Conservation (phyloP, 64 coral and sea anemone species). For the Montipora efflorescens region DNA sequence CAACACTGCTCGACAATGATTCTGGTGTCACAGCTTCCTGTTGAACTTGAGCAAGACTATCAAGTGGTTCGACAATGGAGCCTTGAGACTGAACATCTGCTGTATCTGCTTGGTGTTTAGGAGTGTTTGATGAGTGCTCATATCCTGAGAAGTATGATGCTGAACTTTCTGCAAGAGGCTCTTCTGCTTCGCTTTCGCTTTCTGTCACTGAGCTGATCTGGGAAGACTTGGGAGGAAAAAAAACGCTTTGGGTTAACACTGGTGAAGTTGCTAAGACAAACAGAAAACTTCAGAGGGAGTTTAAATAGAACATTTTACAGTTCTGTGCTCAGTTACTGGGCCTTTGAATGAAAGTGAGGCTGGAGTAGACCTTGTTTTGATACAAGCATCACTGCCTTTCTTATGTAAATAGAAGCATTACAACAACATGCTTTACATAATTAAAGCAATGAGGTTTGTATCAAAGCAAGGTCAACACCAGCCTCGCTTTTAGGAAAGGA, state of each 20-base stretch:
- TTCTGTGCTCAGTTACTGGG: too few species aligned
- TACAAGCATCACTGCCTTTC: too few species aligned
- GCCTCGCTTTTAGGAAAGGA: too few species aligned
- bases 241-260: neutral
- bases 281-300: too few species aligned
- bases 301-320: too few species aligned
- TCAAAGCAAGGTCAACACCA: too few species aligned
- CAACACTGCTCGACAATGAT: neutral
- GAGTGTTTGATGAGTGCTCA: conserved; percentile 14
- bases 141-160: conserved; percentile 67
- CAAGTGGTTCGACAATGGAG: neutral
- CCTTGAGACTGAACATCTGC: neutral
- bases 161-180: conserved; percentile 55
- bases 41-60: neutral
- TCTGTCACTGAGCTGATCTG: conserved; percentile 27
- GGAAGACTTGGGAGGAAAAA: neutral
- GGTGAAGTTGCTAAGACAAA: too few species aligned
- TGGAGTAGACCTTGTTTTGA: too few species aligned
- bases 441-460: too few species aligned
- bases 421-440: too few species aligned
- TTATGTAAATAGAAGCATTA: too few species aligned
- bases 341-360: too few species aligned
- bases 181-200: conserved; percentile 49
- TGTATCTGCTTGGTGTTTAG: conserved; percentile 13
- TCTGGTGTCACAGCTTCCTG: neutral